Base-by-base conservation (phyloP, 2,888 invertebrate species). In the Metalampra italica region DNA sequence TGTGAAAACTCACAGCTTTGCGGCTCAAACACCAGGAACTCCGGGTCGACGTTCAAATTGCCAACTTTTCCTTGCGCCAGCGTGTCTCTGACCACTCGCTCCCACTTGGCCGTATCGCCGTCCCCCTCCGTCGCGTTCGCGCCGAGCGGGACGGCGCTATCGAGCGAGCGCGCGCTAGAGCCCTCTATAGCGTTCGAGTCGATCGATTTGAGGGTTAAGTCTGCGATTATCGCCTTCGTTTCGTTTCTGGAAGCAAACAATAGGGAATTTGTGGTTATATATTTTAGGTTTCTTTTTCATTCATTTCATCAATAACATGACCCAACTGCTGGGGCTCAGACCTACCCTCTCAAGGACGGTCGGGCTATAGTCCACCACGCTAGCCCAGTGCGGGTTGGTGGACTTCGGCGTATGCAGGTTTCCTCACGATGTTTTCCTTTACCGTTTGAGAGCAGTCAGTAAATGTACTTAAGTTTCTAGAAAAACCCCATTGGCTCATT, bases 41-140 rank as follows among this genome's bases (percentile, higher is more conserved):
- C 92, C 0, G 96, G 96, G 77, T 97, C 96, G 0, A 97, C 93
- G 22, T 92, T 93, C 1, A 97, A 78, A 30, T 94, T 93, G 0
- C 97, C 97, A 7, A 96, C 93, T 64, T 90, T 91, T 5, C 96
- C 97, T 0, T 87, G 90, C 1, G 92, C 89, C 0, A 97, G 89
- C 9, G 94, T 94, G 39, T 95, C 94, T 52, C 91, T 80, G 1
- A 97, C 82, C 0, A 92, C 92, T 29, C 91, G 82, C 69, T 93
- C 91, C 65, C 90, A 90, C 4, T 68, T 66, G 45, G 54, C 57
- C 47, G 60, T 75, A 51, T 75, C 71, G 53, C 65, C 59, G 45
- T 77, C 75, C 54, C 69, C 45, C 57, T 72, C 62, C 0, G 71
- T 71, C 13, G 48, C 54, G 54, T 73, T 75, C 41, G 45, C 22